Conservation (phyloP, 2,797 vertebrate species). For the Urocyon cinereoargenteus region DNA sequence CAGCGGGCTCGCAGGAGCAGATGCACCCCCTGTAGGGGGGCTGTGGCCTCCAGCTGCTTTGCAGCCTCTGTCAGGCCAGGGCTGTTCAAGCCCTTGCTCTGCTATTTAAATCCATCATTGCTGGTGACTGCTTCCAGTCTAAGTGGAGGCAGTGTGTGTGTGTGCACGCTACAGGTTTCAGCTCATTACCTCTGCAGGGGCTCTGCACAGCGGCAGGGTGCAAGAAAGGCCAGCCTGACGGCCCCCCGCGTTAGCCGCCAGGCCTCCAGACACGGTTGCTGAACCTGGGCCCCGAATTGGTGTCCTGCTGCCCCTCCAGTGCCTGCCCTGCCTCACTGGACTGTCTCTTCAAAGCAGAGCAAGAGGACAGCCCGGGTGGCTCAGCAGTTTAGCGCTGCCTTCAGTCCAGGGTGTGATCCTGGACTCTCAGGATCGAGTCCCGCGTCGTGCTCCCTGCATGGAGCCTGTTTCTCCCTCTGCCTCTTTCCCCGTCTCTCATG, state of each 20-base stretch:
- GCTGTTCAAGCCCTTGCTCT: constrained; percentile 34
- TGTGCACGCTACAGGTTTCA: constrained; percentile 53
- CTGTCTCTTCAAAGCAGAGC: background rate
- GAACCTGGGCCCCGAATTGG: background rate
- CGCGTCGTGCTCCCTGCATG: too few species aligned
- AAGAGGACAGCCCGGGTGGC: too few species aligned
- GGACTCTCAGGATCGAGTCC: too few species aligned
- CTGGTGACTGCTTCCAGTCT: constrained; percentile 38
- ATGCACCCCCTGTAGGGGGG: background rate
- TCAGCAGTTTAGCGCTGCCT: too few species aligned
- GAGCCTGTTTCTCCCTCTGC: too few species aligned
- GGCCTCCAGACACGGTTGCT: background rate
- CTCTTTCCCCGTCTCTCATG: too few species aligned
- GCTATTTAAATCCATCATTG: constrained; percentile 65
- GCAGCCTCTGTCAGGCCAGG: constrained; percentile 10
- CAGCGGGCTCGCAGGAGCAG: background rate
- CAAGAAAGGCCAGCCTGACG: background rate
- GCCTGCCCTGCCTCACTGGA: background rate
- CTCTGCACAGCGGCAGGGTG: background rate
- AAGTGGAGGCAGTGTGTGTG: background rate
- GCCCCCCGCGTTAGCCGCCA: background rate
- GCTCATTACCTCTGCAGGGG: background rate
- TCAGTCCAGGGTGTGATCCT: too few species aligned
- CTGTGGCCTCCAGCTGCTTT: constrained; percentile 45
- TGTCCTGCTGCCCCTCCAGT: background rate